Base-by-base conservation (phyloP, 2,888 invertebrate species). In the Calliphora vomitoria region DNA sequence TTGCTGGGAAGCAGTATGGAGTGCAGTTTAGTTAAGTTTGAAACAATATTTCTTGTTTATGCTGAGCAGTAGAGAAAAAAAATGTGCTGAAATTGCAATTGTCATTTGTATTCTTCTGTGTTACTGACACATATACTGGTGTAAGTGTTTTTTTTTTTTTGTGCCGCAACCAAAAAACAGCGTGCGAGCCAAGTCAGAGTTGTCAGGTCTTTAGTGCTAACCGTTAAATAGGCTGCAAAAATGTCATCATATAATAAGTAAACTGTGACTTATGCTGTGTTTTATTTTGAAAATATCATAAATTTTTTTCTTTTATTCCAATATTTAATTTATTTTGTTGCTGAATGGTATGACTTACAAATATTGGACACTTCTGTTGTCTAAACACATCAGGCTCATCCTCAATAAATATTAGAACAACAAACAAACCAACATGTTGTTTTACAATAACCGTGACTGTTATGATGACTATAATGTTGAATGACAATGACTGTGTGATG, bases 401-500 rank as follows among this genome's bases (percentile, higher is more conserved):
- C 31, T 31, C 20, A 62, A 62, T 71, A 71, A 71, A 66, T 18
- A n/a, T 25, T 35, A 11, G 25, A 68, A 58, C 18, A 53, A 55
- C 31, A 47, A 53, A 64, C 64, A 66, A 74, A 74, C 44, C 64
- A 58, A 55, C 55, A 82, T 75, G 35, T 11, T 82, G 86, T 74
- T 82, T 68, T 62, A 79, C 82, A 71, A 69, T 80, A 80, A 83
- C 83, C 80, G 41, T 86, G 80, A 76, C 79, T 76, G 66, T 75
- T 83, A 76, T 76, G 83, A 83, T 86, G 83, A 80, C 82, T 80
- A 79, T 86, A 69, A 79, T 75, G 83, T 41, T 79, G 82, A 79
- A 82, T 80, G 75, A 80, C 75, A 82, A 68, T 62, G 82, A 68
- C 82, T 82, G 82, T 66, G 72, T 69, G 69, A 82, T 82, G 86